Conservation (phyloP, 2,113 vertebrate genomes). For the Phodopus roborovskii region DNA sequence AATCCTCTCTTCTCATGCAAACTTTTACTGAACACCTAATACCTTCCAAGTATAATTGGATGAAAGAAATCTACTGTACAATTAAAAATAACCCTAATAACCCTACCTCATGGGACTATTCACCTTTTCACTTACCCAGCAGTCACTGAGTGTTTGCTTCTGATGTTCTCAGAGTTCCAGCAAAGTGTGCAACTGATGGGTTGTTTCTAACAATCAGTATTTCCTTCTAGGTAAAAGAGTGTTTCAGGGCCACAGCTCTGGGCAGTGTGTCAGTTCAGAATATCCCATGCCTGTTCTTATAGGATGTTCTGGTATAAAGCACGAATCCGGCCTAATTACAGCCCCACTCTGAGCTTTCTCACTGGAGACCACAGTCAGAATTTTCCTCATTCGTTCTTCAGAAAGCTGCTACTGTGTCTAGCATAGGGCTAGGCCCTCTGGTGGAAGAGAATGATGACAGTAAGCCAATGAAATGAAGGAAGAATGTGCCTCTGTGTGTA, state of each 20-base stretch:
- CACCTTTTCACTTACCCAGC: background rate
- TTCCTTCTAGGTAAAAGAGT: background rate
- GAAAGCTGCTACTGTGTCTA: background rate
- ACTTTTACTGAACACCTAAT: background rate
- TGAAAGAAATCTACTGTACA: background rate
- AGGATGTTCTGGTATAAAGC: background rate
- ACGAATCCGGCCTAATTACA: accelerated
- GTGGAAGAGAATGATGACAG: background rate
- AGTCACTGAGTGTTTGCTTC: background rate
- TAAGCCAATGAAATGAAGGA: background rate
- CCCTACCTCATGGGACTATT: background rate
- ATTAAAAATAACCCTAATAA: background rate
- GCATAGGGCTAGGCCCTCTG: background rate
- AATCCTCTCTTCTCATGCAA: background rate
- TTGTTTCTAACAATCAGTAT: too few relatives aligned
- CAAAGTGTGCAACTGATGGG: accelerated
- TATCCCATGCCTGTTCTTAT: accelerated
- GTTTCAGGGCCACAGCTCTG: background rate
- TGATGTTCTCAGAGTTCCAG: background rate
- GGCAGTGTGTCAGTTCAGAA: background rate
- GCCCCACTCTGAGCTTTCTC: background rate
- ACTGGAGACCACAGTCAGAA: background rate
- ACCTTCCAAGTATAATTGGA: background rate
- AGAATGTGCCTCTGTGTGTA: background rate
- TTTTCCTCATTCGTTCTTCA: background rate